These are phyloP conservation scores for Drosophila maculinotata DNA, from an alignment of 2,888 invertebrate genomes.

Conservation along the genomic window DNA sequence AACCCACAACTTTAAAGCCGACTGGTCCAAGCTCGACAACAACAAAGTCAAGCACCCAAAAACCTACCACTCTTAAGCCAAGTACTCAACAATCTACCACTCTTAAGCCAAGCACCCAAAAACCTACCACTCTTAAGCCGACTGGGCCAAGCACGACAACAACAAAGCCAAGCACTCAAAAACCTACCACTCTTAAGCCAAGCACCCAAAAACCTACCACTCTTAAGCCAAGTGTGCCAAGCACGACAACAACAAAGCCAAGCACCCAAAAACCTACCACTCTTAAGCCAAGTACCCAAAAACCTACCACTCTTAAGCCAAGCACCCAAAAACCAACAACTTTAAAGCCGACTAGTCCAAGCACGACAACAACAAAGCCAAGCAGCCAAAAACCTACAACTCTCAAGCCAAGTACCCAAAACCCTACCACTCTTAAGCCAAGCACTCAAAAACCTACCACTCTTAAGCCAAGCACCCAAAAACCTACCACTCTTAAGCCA, in stretches of 20 bases:
- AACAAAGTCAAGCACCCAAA: not conserved
- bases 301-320: conserved; percentile 2
- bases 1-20: not conserved
- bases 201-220: not conserved
- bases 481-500: not conserved
- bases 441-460: not conserved
- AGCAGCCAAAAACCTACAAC: not conserved
- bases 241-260: too few species aligned
- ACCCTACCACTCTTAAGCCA: conserved; percentile 11
- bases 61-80: not conserved
- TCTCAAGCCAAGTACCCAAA: not conserved
- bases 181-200: conserved; percentile 2
- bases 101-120: not conserved
- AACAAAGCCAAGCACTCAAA: not conserved
- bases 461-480: not conserved
- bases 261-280: not conserved
- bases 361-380: too few species aligned
- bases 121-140: conserved; percentile 5
- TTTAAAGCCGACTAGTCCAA: not conserved
- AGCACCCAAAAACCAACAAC: not conserved
- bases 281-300: not conserved
- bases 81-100: conserved; percentile 1
- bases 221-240: not conserved
- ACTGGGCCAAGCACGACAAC: not conserved
- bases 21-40: not conserved